phyloP scores from a whole-genome alignment of 2,888 invertebrate genomes.

The Calameuta idolon region DNA sequence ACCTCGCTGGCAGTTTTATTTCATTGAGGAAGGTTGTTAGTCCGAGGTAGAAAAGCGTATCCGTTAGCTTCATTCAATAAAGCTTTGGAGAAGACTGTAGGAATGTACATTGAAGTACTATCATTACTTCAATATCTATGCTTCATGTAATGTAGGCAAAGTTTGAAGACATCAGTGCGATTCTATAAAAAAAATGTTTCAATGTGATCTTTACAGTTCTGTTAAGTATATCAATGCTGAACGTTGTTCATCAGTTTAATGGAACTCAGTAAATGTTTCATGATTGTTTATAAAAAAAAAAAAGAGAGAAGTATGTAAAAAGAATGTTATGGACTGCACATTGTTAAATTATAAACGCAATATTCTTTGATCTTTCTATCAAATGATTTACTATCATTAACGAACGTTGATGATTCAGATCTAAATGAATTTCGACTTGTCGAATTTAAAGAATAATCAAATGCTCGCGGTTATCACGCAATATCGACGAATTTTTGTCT shows the following conservation, averaged over 20 bases:
- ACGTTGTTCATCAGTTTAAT: background rate
- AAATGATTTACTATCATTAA: background rate
- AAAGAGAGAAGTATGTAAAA: background rate
- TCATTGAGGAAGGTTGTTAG: background rate
- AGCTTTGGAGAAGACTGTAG: background rate
- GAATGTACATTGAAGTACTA: background rate
- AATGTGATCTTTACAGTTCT: background rate
- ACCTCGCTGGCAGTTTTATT: background rate
- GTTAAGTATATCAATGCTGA: background rate
- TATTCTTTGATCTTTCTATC: background rate
- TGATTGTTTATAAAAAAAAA: background rate
- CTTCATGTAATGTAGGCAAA: background rate
- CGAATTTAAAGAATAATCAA: background rate
- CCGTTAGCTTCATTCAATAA: background rate
- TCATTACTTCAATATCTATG: background rate
- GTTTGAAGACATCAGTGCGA: background rate
- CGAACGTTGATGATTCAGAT: background rate
- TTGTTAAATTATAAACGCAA: background rate
- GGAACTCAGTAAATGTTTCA: background rate
- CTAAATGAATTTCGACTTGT: background rate
- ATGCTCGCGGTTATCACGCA: too few species aligned
- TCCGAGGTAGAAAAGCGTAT: background rate
- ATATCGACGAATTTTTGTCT: background rate
- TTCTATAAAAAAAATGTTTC: background rate
- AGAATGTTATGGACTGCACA: background rate